These are phyloP conservation scores for Loris lydekkerianus DNA, from an alignment of 2,797 vertebrate genomes.

Conservation along the genomic window DNA sequence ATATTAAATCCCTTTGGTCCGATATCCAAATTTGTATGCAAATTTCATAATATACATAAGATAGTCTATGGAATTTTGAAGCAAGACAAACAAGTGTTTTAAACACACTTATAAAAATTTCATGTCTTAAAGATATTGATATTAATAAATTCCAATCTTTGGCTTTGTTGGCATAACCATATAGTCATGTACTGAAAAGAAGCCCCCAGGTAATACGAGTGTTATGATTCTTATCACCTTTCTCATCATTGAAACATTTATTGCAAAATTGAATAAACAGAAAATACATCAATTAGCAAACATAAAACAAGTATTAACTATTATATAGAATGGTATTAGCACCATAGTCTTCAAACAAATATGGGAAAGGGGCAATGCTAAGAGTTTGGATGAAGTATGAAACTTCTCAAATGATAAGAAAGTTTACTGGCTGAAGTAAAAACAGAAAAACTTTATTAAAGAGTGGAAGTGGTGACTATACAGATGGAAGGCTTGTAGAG, in stretches of 20 bases:
- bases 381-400: neutral
- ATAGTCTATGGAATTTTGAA: neutral
- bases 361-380: neutral
- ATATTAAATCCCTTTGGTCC: neutral
- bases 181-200: neutral
- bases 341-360: neutral
- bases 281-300: neutral
- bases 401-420: neutral
- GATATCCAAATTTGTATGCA: neutral
- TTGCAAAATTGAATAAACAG: neutral
- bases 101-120: neutral
- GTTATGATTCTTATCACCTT: neutral
- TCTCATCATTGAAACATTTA: neutral
- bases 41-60: neutral
- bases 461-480: too few species aligned
- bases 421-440: neutral
- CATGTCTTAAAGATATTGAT: neutral
- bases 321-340: too few species aligned
- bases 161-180: neutral
- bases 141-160: neutral
- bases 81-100: neutral
- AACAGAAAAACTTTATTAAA: neutral
- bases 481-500: neutral
- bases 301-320: neutral
- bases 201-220: neutral